Base-by-base conservation (phyloP, 2,113 vertebrate species). In the Solea senegalensis region DNA sequence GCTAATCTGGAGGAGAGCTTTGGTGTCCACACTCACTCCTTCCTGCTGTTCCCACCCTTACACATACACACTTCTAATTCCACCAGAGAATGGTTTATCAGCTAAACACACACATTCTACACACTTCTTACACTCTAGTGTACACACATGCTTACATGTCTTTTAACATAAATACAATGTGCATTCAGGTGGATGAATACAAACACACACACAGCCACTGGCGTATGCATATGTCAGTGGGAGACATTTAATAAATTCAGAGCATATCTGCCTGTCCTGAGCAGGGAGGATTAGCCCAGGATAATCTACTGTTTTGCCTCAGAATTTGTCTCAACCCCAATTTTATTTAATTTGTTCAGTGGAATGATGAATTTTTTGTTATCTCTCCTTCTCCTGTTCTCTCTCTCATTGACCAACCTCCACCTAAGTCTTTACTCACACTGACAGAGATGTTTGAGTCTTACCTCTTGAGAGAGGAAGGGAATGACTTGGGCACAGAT, bases 401-500 rank as follows among this genome's bases (percentile, higher is more conserved):
- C 63, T 64, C 27, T 40, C 4, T 44, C n/a, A 13, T 43, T 28
- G 14, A 48, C 54, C 60, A 72, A 43, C 74, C 72, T 70, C 78
- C 84, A 75, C 83, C 57, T 74, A 65, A 14, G 34, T 80, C 86
- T 88, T 88, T 86, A 89, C 80, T 82, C 77, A 40, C 52, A 70
- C 64, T 53, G 80, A 86, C 78, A 82, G 83, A 73, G 66, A 46
- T 78, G 75, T 81, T 74, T 9, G 14, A 70, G 69, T 86, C 92
- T 95, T 95, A 98, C 97, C 96, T 98, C 96, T 85, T 97, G 97
- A 88, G 97, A 98, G 90, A 98, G 92, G 91, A 98, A 98, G 60
- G 97, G 97, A 94, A 98, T 97, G 91, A 98, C 96, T 94, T 98
- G 96, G 72, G 96, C 97, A 85, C 97, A 98, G 93, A 98, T 98